Evolutionary conservation across 2,113 vertebrate species (phyloP).

Genomic region (Sphyrna mokarran): DNA sequence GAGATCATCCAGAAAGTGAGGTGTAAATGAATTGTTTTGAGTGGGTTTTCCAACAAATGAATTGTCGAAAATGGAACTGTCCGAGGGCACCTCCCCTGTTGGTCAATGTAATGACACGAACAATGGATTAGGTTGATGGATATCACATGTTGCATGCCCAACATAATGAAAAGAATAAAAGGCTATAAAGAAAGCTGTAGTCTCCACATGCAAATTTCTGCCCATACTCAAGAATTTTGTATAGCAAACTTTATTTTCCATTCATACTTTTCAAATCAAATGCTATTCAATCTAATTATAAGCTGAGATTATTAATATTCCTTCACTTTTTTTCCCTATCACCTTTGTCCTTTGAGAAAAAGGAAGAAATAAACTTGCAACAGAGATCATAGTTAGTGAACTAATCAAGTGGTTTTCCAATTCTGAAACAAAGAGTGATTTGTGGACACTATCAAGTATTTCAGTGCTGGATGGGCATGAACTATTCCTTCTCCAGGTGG

Average conservation of each 20-base stretch:
- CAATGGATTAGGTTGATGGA: neutral
- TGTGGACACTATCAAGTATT: neutral
- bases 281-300: neutral
- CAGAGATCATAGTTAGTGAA: neutral
- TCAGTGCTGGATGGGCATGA: neutral
- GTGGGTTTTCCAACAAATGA: too few species aligned
- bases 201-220: neutral
- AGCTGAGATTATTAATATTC: neutral
- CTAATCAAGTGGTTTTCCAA: neutral
- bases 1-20: neutral
- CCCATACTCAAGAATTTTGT: neutral
- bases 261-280: neutral
- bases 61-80: neutral
- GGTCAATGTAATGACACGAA: neutral
- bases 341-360: neutral
- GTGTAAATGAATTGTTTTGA: neutral
- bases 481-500: neutral
- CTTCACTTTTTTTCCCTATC: neutral
- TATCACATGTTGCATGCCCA: neutral
- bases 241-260: neutral
- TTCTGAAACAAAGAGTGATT: neutral
- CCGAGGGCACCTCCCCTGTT: conserved; percentile 2
- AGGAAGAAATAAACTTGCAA: neutral
- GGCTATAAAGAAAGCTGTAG: neutral
- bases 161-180: too few species aligned